A percentile compares a stretch with the other conserved stretches of the same genome.
phyloP scores from a whole-genome alignment of 2,797 vertebrate species.

The Bradypodion pumilum region DNA sequence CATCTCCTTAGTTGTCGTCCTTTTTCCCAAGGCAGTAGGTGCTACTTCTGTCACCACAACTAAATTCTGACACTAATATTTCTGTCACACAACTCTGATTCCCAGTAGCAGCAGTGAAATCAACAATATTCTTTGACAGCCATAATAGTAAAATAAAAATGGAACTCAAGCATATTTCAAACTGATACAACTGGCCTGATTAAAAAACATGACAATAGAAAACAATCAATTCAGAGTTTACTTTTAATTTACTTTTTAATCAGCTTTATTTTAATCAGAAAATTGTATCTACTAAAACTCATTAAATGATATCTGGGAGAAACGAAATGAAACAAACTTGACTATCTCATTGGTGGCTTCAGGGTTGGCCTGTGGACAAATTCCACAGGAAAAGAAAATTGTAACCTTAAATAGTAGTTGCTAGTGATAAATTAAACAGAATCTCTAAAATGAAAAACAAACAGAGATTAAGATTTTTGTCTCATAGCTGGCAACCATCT shows the following conservation, averaged over 20 bases:
- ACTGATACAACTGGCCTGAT: slow-evolving; percentile 52
- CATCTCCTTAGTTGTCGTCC: slow-evolving; percentile 26
- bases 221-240: slow-evolving; percentile 69
- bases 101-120: neutral
- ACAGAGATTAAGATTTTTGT: neutral
- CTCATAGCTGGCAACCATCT: neutral
- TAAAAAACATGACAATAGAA: slow-evolving; percentile 54
- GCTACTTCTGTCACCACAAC: slow-evolving; percentile 23
- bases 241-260: slow-evolving; percentile 78
- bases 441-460: neutral
- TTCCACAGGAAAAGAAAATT: slow-evolving; percentile 7
- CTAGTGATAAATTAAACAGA: neutral
- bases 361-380: slow-evolving; percentile 23
- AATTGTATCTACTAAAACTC: slow-evolving; percentile 70
- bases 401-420: slow-evolving; percentile 2
- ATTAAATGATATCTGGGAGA: slow-evolving; percentile 63
- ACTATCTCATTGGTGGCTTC: slow-evolving; percentile 43
- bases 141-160: slow-evolving; percentile 23
- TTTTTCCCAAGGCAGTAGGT: slow-evolving; percentile 16
- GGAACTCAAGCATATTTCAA: slow-evolving; percentile 55
- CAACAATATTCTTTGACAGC: slow-evolving; percentile 29
- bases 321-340: slow-evolving; percentile 56
- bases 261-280: slow-evolving; percentile 77
- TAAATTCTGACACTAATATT: slow-evolving; percentile 31
- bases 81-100: slow-evolving; percentile 36